Base-by-base conservation (phyloP, 2,888 invertebrate species). In the Drosophila rubida region DNA sequence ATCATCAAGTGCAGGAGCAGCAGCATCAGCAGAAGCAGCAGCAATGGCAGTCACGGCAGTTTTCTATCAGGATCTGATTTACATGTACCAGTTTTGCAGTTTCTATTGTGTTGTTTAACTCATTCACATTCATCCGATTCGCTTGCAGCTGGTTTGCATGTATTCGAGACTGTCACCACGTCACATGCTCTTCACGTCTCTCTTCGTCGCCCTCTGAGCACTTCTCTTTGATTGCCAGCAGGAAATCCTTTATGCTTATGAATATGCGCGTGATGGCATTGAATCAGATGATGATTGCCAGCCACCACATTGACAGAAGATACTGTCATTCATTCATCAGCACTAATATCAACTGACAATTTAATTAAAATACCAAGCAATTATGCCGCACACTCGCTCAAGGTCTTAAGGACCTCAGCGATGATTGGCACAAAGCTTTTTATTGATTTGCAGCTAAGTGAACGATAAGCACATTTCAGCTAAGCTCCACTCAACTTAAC, bases 241-340 rank as follows among this genome's bases (percentile, higher is more conserved):
- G 64, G 27, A 75, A 70, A 78, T 87, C 78, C 76, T 71, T 75
- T 76, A 76, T 77, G 87, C 77, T 84, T 84, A 83, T 83, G 87
- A 83, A 83, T 84, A 83, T 84, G 68, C 80, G 48, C 65, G 61
- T 37, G 54, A 49, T 46, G 14, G 45, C 64, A 80, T 66, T 72
- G 61, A 74, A 76, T 78, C 55, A 45, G 70, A 46, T 65, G 80
- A 75, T 75, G 80, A 75, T 77, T 81, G 76, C 87, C 82, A 77
- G 57, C 69, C 65, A 42, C 16, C 48, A 32, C 53, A 62, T 69
- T 82, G 79, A 87, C 77, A 72, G 77, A 72, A 77, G 14, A 49
- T 51, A 27, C 45, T 60, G 65, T 69, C 79, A 9, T 14, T 49
- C 30, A 32, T n/a, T 8, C 39, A 11, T 16, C 13, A 19, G 8